A percentile compares a stretch with the other conserved stretches of the same genome.
Conservation (phyloP, 1,140 invertebrate species). For the Homarus americanus region DNA sequence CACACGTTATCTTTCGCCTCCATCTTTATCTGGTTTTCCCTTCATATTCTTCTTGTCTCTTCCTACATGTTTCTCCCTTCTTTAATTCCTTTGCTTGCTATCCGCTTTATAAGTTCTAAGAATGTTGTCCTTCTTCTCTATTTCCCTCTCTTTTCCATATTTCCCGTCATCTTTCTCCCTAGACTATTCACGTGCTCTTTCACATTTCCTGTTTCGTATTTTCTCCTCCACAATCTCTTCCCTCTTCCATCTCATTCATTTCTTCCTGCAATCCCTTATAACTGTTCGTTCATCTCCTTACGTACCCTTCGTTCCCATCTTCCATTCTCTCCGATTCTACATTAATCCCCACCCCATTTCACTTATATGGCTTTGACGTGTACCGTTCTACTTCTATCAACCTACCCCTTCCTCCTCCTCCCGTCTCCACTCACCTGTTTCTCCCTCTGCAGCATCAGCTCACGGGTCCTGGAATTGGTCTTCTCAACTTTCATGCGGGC, state of each 20-base stretch:
- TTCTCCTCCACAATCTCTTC: background rate
- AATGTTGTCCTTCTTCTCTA: too few species aligned
- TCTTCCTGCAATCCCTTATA: background rate
- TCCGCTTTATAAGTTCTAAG: too few species aligned
- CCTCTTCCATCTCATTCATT: background rate
- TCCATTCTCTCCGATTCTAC: background rate
- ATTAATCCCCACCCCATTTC: background rate
- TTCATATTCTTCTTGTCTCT: too few species aligned
- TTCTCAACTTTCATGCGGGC: slow-evolving; percentile 62
- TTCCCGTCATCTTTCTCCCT: too few species aligned
- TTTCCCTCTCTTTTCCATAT: too few species aligned
- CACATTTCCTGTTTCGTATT: background rate
- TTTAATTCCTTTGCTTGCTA: too few species aligned
- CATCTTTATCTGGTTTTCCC: too few species aligned
- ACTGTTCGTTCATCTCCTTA: background rate
- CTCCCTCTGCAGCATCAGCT: background rate
- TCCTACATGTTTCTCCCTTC: too few species aligned
- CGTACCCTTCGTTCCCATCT: background rate
- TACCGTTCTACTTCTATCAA: background rate
- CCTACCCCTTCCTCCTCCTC: background rate
- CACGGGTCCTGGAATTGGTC: background rate
- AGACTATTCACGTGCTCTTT: too few species aligned
- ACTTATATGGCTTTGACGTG: background rate
- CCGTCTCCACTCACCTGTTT: background rate
- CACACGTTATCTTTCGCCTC: too few species aligned